These are phyloP conservation scores for Narcine bancroftii DNA, from an alignment of 2,113 vertebrate genomes.

Conservation along the genomic window DNA sequence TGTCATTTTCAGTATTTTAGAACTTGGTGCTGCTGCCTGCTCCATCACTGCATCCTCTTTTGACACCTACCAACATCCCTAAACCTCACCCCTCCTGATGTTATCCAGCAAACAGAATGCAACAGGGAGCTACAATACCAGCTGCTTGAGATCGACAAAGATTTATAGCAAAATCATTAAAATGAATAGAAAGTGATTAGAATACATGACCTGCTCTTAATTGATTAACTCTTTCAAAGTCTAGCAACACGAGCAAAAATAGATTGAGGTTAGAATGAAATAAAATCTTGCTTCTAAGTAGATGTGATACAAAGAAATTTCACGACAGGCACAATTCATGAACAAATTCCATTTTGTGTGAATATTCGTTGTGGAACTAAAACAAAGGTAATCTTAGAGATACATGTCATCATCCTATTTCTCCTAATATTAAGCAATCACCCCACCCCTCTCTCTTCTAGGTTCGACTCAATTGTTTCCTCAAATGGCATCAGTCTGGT, in stretches of 20 bases:
- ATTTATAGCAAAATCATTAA: background rate
- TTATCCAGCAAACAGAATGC: background rate
- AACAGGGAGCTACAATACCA: background rate
- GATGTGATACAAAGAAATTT: background rate
- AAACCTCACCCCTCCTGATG: background rate
- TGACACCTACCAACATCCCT: background rate
- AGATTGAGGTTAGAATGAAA: background rate
- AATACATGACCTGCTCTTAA: background rate
- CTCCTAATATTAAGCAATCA: background rate
- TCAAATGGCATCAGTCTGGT: background rate
- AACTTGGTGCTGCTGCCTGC: background rate
- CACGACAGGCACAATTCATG: no score
- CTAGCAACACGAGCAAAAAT: background rate
- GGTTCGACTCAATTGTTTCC: no score
- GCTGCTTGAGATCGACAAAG: background rate
- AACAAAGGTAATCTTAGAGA: background rate
- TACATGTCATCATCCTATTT: background rate
- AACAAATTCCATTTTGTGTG: background rate
- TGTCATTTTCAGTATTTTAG: background rate
- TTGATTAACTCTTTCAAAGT: background rate
- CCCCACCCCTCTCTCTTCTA: background rate
- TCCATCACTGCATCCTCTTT: background rate
- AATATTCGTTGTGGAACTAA: background rate
- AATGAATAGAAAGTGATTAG: background rate
- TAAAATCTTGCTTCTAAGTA: background rate